Evolutionary conservation across 2,888 invertebrate genomes (phyloP).

Genomic region (Teinopalpus imperialis): DNA sequence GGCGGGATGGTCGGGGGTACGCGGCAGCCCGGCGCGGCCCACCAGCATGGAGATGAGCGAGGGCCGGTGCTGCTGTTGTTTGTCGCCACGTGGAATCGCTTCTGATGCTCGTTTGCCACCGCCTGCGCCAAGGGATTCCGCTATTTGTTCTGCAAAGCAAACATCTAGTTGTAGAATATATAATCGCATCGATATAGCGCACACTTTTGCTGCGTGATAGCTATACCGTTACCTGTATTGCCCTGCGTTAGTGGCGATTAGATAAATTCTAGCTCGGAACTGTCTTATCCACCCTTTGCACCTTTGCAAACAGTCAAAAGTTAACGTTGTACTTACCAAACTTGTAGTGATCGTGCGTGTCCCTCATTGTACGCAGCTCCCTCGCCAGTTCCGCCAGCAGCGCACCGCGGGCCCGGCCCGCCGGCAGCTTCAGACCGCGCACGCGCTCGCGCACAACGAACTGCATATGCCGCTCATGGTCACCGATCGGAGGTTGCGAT

Average conservation of each 20-base stretch:
- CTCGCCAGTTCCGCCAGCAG: conserved; percentile 92
- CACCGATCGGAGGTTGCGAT: conserved; percentile 90
- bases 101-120: conserved; percentile 70
- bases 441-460: conserved; percentile 93
- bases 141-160: conserved; percentile 64
- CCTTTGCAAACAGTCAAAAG: too few species aligned
- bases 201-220: too few species aligned
- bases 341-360: conserved; percentile 89
- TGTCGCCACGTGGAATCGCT: conserved; percentile 75
- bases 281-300: too few species aligned
- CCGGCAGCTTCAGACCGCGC: conserved; percentile 88
- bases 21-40: conserved; percentile 54
- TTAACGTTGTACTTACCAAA: conserved; percentile 63
- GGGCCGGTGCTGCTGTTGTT: conserved; percentile 66
- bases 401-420: conserved; percentile 91
- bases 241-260: too few species aligned
- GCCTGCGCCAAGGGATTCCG: conserved; percentile 55
- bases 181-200: neutral
- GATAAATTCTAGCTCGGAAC: too few species aligned
- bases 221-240: neutral
- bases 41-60: conserved; percentile 72
- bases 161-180: neutral
- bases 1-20: conserved; percentile 69
- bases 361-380: conserved; percentile 92
- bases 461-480: conserved; percentile 93